These are phyloP conservation scores for Diarsia rubi DNA, from an alignment of 2,888 invertebrate genomes.

Conservation along the genomic window DNA sequence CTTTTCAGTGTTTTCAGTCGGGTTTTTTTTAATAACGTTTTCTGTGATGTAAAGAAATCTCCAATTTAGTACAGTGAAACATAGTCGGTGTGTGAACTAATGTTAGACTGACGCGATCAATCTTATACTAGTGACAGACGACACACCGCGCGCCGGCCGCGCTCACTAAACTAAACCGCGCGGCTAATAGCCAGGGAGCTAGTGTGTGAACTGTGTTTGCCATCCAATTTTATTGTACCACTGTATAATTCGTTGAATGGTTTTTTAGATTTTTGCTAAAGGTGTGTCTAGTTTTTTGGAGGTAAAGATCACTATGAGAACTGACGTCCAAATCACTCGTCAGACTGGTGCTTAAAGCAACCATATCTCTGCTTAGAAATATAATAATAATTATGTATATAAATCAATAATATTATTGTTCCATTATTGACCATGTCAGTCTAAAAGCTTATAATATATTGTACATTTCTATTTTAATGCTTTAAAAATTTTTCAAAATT, in stretches of 20 bases:
- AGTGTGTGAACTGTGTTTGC: background rate
- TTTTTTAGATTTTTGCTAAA: too few relatives aligned
- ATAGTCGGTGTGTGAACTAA: conserved; percentile 39
- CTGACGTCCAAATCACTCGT: background rate
- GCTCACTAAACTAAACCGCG: conserved; percentile 19
- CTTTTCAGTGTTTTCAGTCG: too few relatives aligned
- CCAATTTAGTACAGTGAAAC: conserved; percentile 4
- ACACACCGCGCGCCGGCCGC: conserved; percentile 38
- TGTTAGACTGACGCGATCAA: conserved; percentile 54
- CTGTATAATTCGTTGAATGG: background rate
- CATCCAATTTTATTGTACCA: background rate
- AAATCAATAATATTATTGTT: too few relatives aligned
- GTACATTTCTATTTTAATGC: background rate
- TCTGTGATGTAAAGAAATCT: conserved; percentile 22
- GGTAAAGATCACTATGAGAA: background rate
- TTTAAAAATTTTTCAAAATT: too few relatives aligned
- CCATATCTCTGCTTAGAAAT: background rate
- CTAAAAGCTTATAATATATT: too few relatives aligned
- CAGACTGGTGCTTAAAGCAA: background rate
- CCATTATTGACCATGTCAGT: too few relatives aligned
- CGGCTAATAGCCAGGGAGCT: conserved; percentile 25
- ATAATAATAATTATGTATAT: too few relatives aligned
- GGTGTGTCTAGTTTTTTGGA: background rate
- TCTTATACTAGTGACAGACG: conserved; percentile 58
- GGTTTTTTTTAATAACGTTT: conserved; percentile 10